A percentile compares a stretch with the other conserved stretches of the same genome.
phyloP scores from a whole-genome alignment of 2,888 invertebrate species.

The Brenthis daphne region DNA sequence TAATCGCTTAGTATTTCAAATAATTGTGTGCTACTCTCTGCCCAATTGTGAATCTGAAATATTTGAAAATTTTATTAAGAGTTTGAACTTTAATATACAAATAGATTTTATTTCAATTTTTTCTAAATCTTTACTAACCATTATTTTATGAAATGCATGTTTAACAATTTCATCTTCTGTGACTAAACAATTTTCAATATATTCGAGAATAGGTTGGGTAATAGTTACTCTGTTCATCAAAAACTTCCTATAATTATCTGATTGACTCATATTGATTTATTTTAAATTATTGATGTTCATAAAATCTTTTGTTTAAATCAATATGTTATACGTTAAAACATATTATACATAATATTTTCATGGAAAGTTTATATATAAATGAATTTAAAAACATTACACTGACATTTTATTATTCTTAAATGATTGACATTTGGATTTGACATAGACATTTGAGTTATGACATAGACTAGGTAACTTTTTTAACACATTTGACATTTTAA shows the following conservation, averaged over 20 bases:
- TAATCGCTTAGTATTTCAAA: conserved; percentile 60
- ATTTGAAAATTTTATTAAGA: background rate
- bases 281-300: background rate
- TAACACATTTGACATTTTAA: no score
- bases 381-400: no score
- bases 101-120: background rate
- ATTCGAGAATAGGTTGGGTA: conserved; percentile 50
- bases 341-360: no score
- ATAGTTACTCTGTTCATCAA: conserved; percentile 84
- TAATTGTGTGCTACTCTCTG: conserved; percentile 49
- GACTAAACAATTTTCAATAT: conserved; percentile 59
- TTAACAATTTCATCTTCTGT: conserved; percentile 58
- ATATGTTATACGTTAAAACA: no score
- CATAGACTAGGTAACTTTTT: no score
- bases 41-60: conserved; percentile 68
- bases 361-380: no score
- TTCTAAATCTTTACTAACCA: conserved; percentile 48
- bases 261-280: conserved; percentile 39
- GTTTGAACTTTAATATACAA: background rate
- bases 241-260: conserved; percentile 88
- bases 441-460: no score
- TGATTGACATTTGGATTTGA: no score
- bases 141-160: conserved; percentile 69
- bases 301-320: background rate
- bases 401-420: no score